A percentile compares a stretch with the other conserved stretches of the same genome.
Evolutionary conservation across 2,113 vertebrate species (phyloP).

Genomic region (Odocoileus virginianus): DNA sequence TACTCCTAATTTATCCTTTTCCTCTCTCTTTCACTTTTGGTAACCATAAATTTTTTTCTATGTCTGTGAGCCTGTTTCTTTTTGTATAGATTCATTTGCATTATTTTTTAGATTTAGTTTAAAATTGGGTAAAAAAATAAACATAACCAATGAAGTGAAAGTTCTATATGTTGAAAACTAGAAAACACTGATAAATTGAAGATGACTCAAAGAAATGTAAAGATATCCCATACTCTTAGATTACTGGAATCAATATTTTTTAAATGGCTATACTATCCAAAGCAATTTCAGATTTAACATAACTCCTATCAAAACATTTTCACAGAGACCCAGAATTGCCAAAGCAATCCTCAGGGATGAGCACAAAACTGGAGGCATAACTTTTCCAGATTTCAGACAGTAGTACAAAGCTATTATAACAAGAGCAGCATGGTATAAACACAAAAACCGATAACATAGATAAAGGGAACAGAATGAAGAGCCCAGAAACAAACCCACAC

Average conservation of each 20-base stretch:
- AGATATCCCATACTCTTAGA: not conserved
- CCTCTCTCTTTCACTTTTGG: not conserved
- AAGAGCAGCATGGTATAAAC: not conserved
- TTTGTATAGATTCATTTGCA: not conserved
- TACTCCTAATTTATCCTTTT: not conserved
- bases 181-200: not conserved
- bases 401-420: not conserved
- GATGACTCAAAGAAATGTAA: not conserved
- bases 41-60: not conserved
- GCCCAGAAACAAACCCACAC: not conserved
- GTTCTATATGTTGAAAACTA: not conserved
- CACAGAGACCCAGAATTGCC: not conserved
- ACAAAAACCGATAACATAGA: not conserved
- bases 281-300: not conserved
- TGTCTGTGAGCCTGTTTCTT: not conserved
- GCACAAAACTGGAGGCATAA: not conserved
- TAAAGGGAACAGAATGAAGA: not conserved
- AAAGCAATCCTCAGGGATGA: not conserved
- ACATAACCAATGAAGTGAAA: not conserved
- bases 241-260: not conserved
- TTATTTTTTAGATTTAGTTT: not conserved
- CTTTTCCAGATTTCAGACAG: not conserved
- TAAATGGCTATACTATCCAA: not conserved
- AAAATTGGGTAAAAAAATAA: not conserved
- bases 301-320: not conserved